Evolutionary conservation across 2,797 vertebrate species (phyloP), one percentile per base, ranked within the genome.

Genomic region (Lacerta agilis): DNA sequence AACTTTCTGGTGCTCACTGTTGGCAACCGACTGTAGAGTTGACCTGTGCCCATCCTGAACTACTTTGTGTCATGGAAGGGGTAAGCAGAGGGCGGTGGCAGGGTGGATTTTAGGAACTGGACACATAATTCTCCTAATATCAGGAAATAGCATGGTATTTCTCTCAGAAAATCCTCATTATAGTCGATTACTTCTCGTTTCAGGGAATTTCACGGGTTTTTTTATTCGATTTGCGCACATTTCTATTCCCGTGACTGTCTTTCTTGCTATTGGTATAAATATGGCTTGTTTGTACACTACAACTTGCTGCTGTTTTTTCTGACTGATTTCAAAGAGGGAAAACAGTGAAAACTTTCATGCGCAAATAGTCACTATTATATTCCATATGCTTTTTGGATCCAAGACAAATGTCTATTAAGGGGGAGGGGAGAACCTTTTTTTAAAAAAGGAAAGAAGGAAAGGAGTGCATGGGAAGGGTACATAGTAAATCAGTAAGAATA

Each of bases 381-480:
- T 9, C 85, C 45, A 79, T 18, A 17, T 58, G 38, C 8, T 41
- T 82, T 29, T 55, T 45, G 23, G 71, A 17, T 8, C 6, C 71
- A 49, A 66, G 41, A 72, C 7, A 8, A 20, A 58, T 11, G 38
- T n/a, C 71, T 49, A 55, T 7, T 36, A 5, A 3, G 36, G 61
- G 27, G 43, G 17, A 13, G 64, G 36, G 64, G 64, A 9, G 5
- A 8, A 10, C 49, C 27, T 83, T n/a, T n/a, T n/a, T n/a, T 77
- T 33, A 69, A 76, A 11, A 2, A 18, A 41, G 11, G 36, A 7
- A n/a, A 94, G 89, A 88, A 93, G 90, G 72, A 79, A 88, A 93
- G 90, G 72, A 79, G 45, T 86, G 45, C 76, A 27, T 29, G 15
- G 38, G 41, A 8, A 90, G 17, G 27, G 72, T 15, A 83, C 86